phyloP scores from a whole-genome alignment of 2,888 invertebrate species.

The Linyphia triangularis region DNA sequence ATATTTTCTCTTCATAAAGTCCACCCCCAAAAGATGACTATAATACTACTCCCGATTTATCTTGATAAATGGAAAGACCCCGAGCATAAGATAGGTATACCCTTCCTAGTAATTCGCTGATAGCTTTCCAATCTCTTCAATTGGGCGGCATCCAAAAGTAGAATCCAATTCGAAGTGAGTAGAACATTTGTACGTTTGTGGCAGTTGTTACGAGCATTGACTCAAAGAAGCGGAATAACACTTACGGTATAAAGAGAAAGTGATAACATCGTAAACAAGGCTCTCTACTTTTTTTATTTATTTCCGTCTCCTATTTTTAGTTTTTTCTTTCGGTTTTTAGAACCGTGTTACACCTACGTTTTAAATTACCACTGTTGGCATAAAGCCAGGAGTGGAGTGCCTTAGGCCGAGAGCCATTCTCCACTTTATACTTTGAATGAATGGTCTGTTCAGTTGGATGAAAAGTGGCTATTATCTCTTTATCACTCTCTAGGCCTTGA shows the following conservation, averaged over 20 bases:
- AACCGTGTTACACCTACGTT: slow-evolving; percentile 66
- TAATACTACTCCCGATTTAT: neutral
- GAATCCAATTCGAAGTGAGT: slow-evolving; percentile 29
- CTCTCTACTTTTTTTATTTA: slow-evolving; percentile 25
- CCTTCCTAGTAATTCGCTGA: slow-evolving; percentile 30
- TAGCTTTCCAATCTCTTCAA: slow-evolving; percentile 40
- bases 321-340: slow-evolving; percentile 50
- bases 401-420: slow-evolving; percentile 35
- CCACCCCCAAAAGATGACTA: neutral
- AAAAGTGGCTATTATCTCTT: slow-evolving; percentile 72
- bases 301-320: slow-evolving; percentile 23
- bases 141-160: slow-evolving; percentile 44
- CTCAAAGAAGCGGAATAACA: slow-evolving; percentile 59
- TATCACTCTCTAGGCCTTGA: slow-evolving; percentile 59
- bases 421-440: slow-evolving; percentile 57
- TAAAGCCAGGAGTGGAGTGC: slow-evolving; percentile 38
- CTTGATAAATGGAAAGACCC: slow-evolving; percentile 35
- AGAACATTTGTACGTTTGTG: slow-evolving; percentile 43
- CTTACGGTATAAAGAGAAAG: slow-evolving; percentile 61
- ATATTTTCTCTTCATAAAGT: neutral
- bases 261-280: slow-evolving; percentile 67
- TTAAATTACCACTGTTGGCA: slow-evolving; percentile 67
- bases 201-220: slow-evolving; percentile 51
- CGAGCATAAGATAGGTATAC: slow-evolving; percentile 2
- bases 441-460: slow-evolving; percentile 63